Base-by-base conservation (phyloP, 2,113 vertebrate species). In the Oreotrochilus melanogaster region DNA sequence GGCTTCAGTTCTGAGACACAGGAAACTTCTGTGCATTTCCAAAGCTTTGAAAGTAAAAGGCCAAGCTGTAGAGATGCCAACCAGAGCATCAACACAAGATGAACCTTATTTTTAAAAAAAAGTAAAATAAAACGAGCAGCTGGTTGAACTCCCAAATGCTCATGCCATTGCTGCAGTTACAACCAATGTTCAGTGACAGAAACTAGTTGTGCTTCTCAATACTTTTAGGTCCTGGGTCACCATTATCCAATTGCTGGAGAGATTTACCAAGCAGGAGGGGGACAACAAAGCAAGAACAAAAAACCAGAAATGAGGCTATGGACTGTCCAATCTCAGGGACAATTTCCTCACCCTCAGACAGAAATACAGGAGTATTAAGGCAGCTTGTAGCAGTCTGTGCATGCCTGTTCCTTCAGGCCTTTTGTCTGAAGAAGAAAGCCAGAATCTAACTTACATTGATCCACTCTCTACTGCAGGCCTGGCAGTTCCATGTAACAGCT, bases 141-240 rank as follows among this genome's bases (percentile, higher is more conserved):
- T 91, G 72, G 42, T 81, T 89, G 56, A 64, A 74, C 67, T 94
- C 71, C 93, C 74, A 61, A 89, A 72, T 2, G 58, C 83, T 85
- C 57, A 88, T 88, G 88, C 85, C 43, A 56, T 27, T 10, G 8
- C 82, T 80, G 72, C 65, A 81, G 75, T n/a, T 74, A 75, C 83
- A 86, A 51, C 39, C 89, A 87, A 66, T 6, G 27, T 35, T 65
- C 86, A 74, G 21, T 10, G 85, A 95, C 88, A 93, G 78, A 80
- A 82, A 76, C 43, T 42, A 62, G 27, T 81, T 82, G 86, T 93
- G 91, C 91, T 95, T 94, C 82, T 94, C 79, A 48, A 48, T 18
- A 16, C 25, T 60, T 78, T 71, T 67, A 71, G n/a, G 42, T 64
- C 61, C 90, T 92, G 92, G 79, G 75, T 69, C 86, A 88, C 19